Percentiles rank a stretch among this genome's conserved stretches.
These are phyloP conservation scores for Corythaeola cristata DNA, from an alignment of 2,113 vertebrate species.

Conservation along the genomic window DNA sequence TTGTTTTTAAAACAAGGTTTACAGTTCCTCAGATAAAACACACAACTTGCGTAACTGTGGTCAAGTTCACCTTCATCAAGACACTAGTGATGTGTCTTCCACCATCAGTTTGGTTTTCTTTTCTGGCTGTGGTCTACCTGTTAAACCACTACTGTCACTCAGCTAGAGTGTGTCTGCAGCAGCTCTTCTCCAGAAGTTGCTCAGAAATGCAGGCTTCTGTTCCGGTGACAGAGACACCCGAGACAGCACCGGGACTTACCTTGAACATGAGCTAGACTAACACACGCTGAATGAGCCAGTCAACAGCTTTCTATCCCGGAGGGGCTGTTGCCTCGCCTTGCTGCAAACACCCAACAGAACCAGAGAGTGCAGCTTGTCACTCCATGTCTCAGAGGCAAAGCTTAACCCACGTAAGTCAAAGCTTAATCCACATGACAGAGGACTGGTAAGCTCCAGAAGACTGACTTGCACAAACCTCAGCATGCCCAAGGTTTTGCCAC, in stretches of 20 bases:
- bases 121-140: neutral
- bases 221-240: neutral
- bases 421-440: neutral
- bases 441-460: neutral
- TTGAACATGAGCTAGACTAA: neutral
- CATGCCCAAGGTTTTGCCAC: neutral
- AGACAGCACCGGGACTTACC: neutral
- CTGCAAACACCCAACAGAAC: neutral
- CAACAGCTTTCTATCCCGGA: neutral
- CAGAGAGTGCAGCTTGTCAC: neutral
- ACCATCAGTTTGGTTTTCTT: neutral
- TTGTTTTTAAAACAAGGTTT: neutral
- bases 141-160: neutral
- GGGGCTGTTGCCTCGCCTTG: neutral
- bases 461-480: neutral
- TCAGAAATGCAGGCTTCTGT: rapidly evolving
- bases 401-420: neutral
- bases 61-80: neutral
- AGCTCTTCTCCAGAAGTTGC: neutral
- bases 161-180: rapidly evolving
- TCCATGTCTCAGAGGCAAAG: neutral
- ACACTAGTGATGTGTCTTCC: neutral
- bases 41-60: neutral
- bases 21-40: neutral
- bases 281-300: rapidly evolving